Base-by-base conservation (phyloP, 2,888 invertebrate species). In the Drosophila formosana region DNA sequence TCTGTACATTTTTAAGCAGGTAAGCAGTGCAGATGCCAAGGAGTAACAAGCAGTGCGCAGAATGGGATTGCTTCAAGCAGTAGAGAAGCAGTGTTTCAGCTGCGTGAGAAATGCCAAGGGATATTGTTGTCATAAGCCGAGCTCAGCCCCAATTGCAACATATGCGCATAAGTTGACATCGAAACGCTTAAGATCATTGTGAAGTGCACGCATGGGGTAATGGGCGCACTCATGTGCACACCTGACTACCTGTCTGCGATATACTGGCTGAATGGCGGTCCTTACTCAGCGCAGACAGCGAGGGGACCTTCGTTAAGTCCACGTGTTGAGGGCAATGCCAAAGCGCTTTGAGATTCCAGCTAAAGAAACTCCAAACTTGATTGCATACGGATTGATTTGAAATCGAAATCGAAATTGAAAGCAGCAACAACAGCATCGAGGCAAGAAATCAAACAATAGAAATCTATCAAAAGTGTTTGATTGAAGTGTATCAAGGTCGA, bases 401-500 rank as follows among this genome's bases (percentile, higher is more conserved):
- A 74, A 46, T 58, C 26, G 25, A 78, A 82, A 66, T 66, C 66
- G 34, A 87, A 81, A 66, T 81, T 62, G 45, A 73, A 72, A 73
- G n/a, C 32, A 6, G 30, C 30, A 61, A 53, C 43, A 53, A 25
- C 41, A 62, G 43, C 18, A 43, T 18, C 52, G 32, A 39, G 30
- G 34, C 49, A 39, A 45, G 37, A 39, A 52, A 53, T 25, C 66
- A 53, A 47, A 85, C 82, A 82, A 82, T 88, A 57, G 57, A 88
- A 83, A 80, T 88, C 84, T 63, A 88, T 86, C 64, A 81, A 72
- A 88, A 81, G 47, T 69, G 55, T 78, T 84, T 88, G 85, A 84
- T 85, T 84, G 85, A 84, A 84, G 89, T 84, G 77, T 89, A 88
- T 88, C 89, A 89, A 84, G 83, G 89, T 66, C 66, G 65, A 63